These are phyloP conservation scores for Otus scops DNA, from an alignment of 2,797 vertebrate genomes.

Conservation along the genomic window DNA sequence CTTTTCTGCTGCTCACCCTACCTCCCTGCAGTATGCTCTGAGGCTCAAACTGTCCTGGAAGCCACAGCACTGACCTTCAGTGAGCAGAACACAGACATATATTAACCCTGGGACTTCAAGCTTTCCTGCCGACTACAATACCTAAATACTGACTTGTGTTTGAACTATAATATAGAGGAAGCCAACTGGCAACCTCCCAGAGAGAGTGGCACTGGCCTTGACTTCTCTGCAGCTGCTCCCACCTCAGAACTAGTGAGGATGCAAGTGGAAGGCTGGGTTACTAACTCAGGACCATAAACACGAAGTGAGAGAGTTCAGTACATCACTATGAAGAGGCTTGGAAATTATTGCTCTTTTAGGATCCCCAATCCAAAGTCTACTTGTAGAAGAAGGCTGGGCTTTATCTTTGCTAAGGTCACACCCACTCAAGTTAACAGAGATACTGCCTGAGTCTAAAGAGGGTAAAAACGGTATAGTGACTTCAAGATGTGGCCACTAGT, in stretches of 20 bases:
- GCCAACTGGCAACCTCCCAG: background rate
- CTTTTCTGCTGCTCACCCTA: background rate
- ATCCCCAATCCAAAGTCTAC: background rate
- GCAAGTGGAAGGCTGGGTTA: background rate
- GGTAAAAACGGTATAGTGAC: background rate
- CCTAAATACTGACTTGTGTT: background rate
- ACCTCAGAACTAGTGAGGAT: background rate
- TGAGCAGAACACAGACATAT: background rate
- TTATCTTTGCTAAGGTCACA: background rate
- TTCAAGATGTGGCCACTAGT: background rate
- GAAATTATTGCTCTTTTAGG: background rate
- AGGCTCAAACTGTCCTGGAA: background rate
- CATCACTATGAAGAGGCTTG: background rate
- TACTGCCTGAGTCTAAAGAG: background rate
- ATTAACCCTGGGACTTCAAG: background rate
- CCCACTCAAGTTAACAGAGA: background rate
- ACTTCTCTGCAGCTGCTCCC: background rate
- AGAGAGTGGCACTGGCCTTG: background rate
- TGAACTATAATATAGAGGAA: background rate
- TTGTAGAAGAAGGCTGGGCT: background rate
- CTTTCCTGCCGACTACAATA: background rate
- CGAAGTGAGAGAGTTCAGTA: background rate
- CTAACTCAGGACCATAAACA: background rate
- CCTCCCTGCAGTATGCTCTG: background rate
- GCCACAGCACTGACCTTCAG: background rate